Conservation (phyloP, 1,140 invertebrate species). For the Tribolium castaneum region DNA sequence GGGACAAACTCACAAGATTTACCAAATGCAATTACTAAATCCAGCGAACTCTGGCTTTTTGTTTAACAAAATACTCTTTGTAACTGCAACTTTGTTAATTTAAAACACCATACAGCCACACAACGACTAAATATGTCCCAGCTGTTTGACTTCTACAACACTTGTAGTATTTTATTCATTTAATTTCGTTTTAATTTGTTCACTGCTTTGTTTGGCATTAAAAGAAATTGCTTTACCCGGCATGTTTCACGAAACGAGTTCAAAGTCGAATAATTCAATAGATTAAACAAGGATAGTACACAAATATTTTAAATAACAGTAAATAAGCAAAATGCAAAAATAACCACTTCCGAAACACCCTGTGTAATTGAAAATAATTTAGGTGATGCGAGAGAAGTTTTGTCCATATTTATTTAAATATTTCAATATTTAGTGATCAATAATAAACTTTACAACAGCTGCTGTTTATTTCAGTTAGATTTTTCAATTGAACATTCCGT, state of each 20-base stretch:
- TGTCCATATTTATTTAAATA: no score
- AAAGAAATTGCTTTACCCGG: not conserved
- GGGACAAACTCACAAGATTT: not conserved
- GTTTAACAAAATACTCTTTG: not conserved
- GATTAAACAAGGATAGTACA: no score
- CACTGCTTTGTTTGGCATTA: not conserved
- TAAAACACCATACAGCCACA: not conserved
- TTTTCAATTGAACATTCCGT: not conserved
- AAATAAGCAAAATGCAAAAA: no score
- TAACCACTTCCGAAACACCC: no score
- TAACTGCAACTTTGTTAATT: slow-evolving; percentile 7
- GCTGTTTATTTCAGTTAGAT: no score
- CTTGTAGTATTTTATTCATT: slow-evolving; percentile 8
- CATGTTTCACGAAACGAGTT: not conserved
- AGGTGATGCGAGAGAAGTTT: no score
- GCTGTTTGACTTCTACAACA: slow-evolving; percentile 8
- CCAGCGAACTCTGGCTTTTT: not conserved
- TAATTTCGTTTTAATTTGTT: slow-evolving; percentile 14
- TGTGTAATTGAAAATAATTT: no score
- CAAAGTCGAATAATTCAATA: no score
- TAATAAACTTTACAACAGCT: no score
- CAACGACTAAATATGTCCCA: not conserved
- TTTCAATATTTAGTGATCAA: no score
- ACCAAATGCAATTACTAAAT: slow-evolving; percentile 3
- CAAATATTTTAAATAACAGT: no score